Evolutionary conservation across 2,888 invertebrate genomes (phyloP).

Genomic region (Allophyes oxyacanthae): DNA sequence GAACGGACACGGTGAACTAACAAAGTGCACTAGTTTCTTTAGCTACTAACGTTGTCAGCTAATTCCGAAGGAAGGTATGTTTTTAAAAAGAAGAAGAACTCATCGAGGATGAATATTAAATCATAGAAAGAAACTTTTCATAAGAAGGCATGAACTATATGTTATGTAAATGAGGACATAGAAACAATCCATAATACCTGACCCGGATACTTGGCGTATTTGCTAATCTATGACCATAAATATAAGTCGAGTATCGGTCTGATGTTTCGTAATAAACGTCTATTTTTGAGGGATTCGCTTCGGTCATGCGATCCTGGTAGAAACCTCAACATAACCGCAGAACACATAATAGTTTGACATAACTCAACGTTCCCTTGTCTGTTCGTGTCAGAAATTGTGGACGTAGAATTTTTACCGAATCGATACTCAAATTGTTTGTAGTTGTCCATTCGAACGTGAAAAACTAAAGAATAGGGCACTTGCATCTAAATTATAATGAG

Average conservation of each 20-base stretch:
- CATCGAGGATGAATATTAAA: too few species aligned
- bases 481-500: background rate
- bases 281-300: slow-evolving; percentile 57
- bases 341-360: too few species aligned
- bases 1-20: too few species aligned
- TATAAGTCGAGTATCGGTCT: slow-evolving; percentile 39
- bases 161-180: slow-evolving; percentile 15
- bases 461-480: background rate
- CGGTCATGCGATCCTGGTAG: slow-evolving; percentile 56
- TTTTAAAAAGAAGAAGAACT: too few species aligned
- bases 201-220: slow-evolving; percentile 35
- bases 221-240: slow-evolving; percentile 47
- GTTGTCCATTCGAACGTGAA: background rate
- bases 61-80: too few species aligned
- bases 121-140: too few species aligned
- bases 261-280: slow-evolving; percentile 53
- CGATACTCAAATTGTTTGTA: too few species aligned
- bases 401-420: slow-evolving; percentile 13
- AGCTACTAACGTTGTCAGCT: too few species aligned
- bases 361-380: slow-evolving; percentile 31
- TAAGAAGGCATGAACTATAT: too few species aligned
- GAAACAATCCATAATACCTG: slow-evolving; percentile 32
- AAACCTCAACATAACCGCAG: slow-evolving; percentile 12
- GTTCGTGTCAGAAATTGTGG: slow-evolving; percentile 27
- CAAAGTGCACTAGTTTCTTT: too few species aligned